Percentiles rank a stretch among this genome's conserved stretches.
Evolutionary conservation across 2,797 vertebrate species (phyloP).

Genomic region (Chiroxiphia lanceolata): DNA sequence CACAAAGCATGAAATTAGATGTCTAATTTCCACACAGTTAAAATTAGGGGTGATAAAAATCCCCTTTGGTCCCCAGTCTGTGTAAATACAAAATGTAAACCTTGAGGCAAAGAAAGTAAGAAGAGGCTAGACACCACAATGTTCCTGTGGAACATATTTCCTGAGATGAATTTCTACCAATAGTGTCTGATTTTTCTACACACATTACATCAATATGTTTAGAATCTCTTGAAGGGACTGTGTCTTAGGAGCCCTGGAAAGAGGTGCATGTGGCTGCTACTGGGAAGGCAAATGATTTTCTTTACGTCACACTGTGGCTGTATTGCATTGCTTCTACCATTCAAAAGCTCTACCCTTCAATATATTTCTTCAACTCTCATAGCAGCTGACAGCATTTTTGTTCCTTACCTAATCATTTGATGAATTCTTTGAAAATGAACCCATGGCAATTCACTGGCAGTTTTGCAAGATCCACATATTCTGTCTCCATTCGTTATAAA

Average conservation of each 20-base stretch:
- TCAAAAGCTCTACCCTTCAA: neutral
- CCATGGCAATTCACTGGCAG: neutral
- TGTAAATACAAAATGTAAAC: conserved; percentile 22
- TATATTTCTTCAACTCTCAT: neutral
- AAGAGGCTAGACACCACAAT: neutral
- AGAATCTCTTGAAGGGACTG: neutral
- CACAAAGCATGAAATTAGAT: conserved; percentile 54
- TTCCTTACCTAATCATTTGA: neutral
- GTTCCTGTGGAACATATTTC: neutral
- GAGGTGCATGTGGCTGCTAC: neutral
- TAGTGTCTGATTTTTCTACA: neutral
- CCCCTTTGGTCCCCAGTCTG: neutral
- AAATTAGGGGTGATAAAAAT: conserved; percentile 21
- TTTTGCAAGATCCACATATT: neutral
- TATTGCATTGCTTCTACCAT: neutral
- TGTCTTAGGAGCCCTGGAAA: neutral
- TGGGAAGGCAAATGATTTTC: neutral
- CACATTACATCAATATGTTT: neutral
- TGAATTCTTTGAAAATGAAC: neutral
- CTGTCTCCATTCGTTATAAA: neutral
- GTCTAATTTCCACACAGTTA: conserved; percentile 40
- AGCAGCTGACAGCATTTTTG: neutral
- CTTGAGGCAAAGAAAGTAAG: neutral
- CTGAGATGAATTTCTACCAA: neutral
- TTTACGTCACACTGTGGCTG: rapidly evolving